Base-by-base conservation (phyloP, 1,140 invertebrate species). In the Panagrolaimus sp. region DNA sequence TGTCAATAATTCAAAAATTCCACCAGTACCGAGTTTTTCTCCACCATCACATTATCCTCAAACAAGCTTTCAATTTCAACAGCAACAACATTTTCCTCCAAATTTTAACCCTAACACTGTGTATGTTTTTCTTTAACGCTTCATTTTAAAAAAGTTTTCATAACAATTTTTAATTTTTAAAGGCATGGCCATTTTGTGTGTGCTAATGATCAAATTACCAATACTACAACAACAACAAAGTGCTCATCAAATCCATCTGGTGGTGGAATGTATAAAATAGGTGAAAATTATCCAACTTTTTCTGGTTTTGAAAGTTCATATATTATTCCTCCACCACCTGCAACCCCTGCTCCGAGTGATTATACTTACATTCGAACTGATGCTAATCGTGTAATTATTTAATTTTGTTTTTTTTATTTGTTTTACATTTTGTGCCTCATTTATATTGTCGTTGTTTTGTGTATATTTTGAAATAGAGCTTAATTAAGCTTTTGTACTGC, bases 351-450 rank as follows among this genome's bases (percentile, higher is more conserved):
- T 57, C 51, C 20, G 27, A 57, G 51, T 27, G 51, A 57, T 57
- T 57, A 57, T 27, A 57, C 51, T 3, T 57, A 57, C n/a, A 57
- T 57, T 27, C 51, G 51, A 57, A 57, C 51, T 1, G 51, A 57
- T 25, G 5, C 51, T 27, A 27, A 27, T 20, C 51, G 51, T 57
- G 51, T 20, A 8, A 57, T 27, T 27, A 20, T 57, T 13, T 11
- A 57, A 25, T 20, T 20, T 57, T 20, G 9, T 27, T 27, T 57
- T 57, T 9, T n/a, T 57, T 14, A 20, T 57, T 13, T 57, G n/a
- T 57, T 20, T 57, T 57, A 27, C 9, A 57, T 57, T 38, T 38
- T 38, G 14, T 4, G 47, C 9, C 9, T n/a, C 27, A n/a, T n/a
- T n/a, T 25, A 25, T 27, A 16, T 16, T 14, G 9, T 57, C 11